A percentile compares a stretch with the other conserved stretches of the same genome.
These are phyloP conservation scores for Oxycera nigricornis DNA, from an alignment of 2,888 invertebrate species.

Conservation along the genomic window DNA sequence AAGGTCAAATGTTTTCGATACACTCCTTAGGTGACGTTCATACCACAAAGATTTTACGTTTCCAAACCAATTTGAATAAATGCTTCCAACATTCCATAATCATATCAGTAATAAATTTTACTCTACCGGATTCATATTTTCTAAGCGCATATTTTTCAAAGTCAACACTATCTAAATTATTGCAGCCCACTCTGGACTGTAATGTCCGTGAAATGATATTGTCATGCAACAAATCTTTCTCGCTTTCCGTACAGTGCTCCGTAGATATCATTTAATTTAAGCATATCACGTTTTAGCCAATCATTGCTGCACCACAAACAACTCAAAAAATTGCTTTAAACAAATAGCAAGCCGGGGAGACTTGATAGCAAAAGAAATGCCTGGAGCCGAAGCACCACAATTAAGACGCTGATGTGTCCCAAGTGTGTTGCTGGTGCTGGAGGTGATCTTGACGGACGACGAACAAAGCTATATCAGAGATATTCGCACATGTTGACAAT, in stretches of 20 bases:
- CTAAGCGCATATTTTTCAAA: neutral
- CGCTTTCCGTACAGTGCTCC: neutral
- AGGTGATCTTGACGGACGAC: neutral
- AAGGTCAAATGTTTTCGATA: too few species aligned
- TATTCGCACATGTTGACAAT: conserved; percentile 13
- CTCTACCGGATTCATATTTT: too few species aligned
- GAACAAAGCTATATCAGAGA: neutral
- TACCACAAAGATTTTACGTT: too few species aligned
- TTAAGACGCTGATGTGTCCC: conserved; percentile 10
- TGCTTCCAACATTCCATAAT: too few species aligned
- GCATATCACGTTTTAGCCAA: conserved; percentile 19
- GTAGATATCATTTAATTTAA: conserved; percentile 16
- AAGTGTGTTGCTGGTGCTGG: neutral
- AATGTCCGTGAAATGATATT: conserved; percentile 7
- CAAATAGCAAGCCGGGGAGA: neutral
- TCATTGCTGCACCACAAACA: conserved; percentile 1
- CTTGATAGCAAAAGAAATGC: neutral
- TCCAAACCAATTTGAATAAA: too few species aligned
- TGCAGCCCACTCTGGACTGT: neutral
- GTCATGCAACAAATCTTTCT: neutral
- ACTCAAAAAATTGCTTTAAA: neutral
- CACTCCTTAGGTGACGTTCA: too few species aligned
- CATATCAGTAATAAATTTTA: too few species aligned
- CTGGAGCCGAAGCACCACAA: neutral
- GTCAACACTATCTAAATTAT: neutral